Evolutionary conservation across 2,888 invertebrate species (phyloP), one percentile per base, ranked within the genome.

Genomic region (Operophtera brumata): DNA sequence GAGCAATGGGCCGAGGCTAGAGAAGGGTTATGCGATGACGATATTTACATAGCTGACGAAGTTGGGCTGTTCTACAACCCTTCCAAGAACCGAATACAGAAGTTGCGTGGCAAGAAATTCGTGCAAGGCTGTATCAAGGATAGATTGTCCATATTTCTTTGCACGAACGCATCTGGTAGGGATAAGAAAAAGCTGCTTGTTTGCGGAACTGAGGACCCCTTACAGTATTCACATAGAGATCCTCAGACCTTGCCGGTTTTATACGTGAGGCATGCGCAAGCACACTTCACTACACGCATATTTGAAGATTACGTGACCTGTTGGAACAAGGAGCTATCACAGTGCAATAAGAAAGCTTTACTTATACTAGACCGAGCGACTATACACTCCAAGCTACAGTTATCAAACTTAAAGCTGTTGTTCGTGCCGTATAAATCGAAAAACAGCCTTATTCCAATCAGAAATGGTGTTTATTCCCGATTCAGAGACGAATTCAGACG

Each of bases 341-440:
- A 52, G 0, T 57, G 57, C 12, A 62, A 77, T 44, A 61, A 66
- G 8, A 77, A 66, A 59, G 77, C 72, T 0, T 59, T 78, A 0
- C 47, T 78, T 1, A 57, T 80, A 0, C 47, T 80, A 34, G 79
- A 80, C 47, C 47, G 79, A 11, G 79, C 78, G 0, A 76, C 77
- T 0, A 76, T 79, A 59, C 78, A 80, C 60, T 69, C 78, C 1
- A 80, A 80, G 57, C 35, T 78, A 1, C 70, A 73, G 26, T 53
- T 78, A 12, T 73, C 77, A 0, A 66, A 80, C 62, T 62, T 80
- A 9, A 78, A 76, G 47, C 35, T 80, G 10, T 72, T 77, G 0
- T 80, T 78, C 14, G 73, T 79, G 0, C 79, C 78, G 0, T 80
- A 78, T 77, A 80, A 79, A 44, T 75, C 77, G 0, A 64, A 73